phyloP scores from a whole-genome alignment of 2,797 vertebrate species.

The Notolabrus celidotus region DNA sequence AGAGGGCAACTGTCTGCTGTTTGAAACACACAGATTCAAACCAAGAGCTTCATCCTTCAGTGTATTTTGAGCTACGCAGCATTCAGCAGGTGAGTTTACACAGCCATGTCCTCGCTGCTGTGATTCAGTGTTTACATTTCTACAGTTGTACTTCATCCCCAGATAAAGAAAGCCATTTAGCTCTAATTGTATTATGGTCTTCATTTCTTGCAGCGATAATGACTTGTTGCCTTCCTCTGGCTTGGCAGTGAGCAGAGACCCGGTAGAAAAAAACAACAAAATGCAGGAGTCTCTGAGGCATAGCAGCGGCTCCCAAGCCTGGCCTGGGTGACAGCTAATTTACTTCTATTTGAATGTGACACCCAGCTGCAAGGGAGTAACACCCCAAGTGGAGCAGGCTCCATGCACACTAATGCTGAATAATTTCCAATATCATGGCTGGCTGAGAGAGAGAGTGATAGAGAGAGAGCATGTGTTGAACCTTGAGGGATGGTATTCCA shows the following conservation, averaged over 20 bases:
- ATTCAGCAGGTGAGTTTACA: conserved; percentile 30
- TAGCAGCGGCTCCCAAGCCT: conserved; percentile 56
- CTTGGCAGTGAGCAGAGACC: conserved; percentile 48
- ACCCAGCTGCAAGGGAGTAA: conserved; percentile 58
- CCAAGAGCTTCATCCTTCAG: conserved; percentile 20
- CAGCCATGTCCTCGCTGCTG: not conserved
- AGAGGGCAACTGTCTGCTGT: conserved; percentile 49
- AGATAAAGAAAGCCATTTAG: conserved; percentile 37
- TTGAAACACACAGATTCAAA: conserved; percentile 38
- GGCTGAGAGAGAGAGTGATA: conserved; percentile 54
- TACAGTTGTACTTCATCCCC: conserved; percentile 14
- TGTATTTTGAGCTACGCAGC: conserved; percentile 10
- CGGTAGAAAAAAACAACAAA: conserved; percentile 21
- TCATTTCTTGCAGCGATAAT: conserved; percentile 53
- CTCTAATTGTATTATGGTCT: conserved; percentile 46
- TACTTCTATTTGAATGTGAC: conserved; percentile 77
- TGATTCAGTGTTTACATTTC: conserved; percentile 17
- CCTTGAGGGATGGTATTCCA: conserved; percentile 24
- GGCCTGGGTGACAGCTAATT: conserved; percentile 78
- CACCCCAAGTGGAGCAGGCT: conserved; percentile 48
- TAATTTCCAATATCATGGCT: conserved; percentile 71
- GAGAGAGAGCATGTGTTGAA: conserved; percentile 45
- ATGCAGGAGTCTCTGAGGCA: conserved; percentile 49
- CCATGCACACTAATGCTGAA: conserved; percentile 60
- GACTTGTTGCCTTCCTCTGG: conserved; percentile 54